Conservation (phyloP, 2,113 vertebrate genomes). For the Pseudopodoces humilis region DNA sequence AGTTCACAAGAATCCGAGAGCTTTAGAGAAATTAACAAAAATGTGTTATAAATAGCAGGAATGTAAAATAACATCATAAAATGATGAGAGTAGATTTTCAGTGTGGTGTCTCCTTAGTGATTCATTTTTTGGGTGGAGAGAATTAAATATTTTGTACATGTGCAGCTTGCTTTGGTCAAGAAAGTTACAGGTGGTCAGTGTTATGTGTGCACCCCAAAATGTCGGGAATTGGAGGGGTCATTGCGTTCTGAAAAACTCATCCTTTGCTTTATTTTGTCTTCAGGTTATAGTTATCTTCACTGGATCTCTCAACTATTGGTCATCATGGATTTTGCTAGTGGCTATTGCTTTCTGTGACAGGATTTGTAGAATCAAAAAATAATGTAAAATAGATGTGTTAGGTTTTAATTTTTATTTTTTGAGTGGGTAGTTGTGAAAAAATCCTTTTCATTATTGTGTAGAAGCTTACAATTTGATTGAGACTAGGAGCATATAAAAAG, state of each 20-base stretch:
- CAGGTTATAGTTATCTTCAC: neutral
- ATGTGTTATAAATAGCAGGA: neutral
- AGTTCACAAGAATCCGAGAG: neutral
- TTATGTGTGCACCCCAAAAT: neutral
- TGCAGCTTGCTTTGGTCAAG: neutral
- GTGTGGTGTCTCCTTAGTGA: neutral
- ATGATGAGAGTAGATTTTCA: neutral
- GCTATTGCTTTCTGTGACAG: neutral
- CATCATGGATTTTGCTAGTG: neutral
- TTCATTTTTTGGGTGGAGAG: neutral
- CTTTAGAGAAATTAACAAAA: neutral
- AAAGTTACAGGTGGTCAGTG: neutral
- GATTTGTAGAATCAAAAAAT: neutral
- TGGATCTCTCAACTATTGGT: fast-evolving
- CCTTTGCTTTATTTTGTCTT: neutral
- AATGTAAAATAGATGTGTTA: neutral
- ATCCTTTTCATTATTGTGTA: neutral
- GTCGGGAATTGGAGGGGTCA: neutral
- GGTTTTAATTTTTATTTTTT: neutral
- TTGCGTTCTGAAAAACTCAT: neutral
- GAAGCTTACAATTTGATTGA: neutral
- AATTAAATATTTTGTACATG: neutral
- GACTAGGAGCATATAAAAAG: neutral
- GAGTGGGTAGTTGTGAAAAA: neutral
- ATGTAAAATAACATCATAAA: neutral